A percentile compares a stretch with the other conserved stretches of the same genome.
Conservation (phyloP, 2,888 invertebrate species). For the Drosophila antonietae region DNA sequence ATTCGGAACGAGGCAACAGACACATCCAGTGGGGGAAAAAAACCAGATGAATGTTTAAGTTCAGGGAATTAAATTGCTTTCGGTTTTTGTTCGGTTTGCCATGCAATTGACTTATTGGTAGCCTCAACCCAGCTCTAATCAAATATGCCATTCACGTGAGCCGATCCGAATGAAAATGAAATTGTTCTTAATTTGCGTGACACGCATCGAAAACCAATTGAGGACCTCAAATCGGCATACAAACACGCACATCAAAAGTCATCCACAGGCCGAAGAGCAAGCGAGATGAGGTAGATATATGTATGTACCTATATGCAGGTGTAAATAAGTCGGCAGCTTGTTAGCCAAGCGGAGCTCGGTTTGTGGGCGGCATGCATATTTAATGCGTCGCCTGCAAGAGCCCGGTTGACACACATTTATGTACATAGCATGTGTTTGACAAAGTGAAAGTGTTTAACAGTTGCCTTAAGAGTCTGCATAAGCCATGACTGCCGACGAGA, state of each 20-base stretch:
- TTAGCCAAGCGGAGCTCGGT: conserved; percentile 1
- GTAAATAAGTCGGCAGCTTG: conserved; percentile 33
- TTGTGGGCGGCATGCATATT: conserved; percentile 46
- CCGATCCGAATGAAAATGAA: conserved; percentile 63
- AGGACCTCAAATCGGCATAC: conserved; percentile 38
- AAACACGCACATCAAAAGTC: conserved; percentile 17
- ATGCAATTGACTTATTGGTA: conserved; percentile 31
- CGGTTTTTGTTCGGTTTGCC: conserved; percentile 29
- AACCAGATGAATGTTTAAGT: conserved; percentile 31
- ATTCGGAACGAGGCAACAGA: not conserved
- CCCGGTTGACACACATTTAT: conserved; percentile 32
- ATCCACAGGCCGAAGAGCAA: conserved; percentile 6
- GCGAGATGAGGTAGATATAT: not conserved
- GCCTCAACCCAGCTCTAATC: conserved; percentile 42
- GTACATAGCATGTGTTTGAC: conserved; percentile 7
- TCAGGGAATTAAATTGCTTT: conserved; percentile 39
- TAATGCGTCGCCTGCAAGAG: conserved; percentile 34
- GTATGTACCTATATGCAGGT: conserved; percentile 33
- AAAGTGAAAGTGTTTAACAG: conserved; percentile 42
- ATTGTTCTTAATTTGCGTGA: conserved; percentile 77
- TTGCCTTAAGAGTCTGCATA: conserved; percentile 32
- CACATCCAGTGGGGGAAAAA: not conserved
- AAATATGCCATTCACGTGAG: conserved; percentile 68
- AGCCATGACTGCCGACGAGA: conserved; percentile 4
- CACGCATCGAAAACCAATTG: conserved; percentile 71